phyloP scores from a whole-genome alignment of 2,888 invertebrate genomes.

The Andrena trimmerana region DNA sequence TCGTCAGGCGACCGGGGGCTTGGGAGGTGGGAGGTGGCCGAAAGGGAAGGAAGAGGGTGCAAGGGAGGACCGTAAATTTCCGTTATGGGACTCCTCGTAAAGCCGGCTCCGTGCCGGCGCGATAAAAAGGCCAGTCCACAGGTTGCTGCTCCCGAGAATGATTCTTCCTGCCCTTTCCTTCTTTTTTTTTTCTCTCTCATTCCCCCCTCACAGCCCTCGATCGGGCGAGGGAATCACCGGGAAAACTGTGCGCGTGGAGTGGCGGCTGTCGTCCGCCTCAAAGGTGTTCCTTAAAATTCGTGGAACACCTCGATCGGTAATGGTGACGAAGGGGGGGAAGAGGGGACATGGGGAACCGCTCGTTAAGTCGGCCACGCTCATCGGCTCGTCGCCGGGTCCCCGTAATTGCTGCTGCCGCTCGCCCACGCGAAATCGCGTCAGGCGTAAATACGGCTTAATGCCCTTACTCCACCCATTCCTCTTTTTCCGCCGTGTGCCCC shows the following conservation, averaged over 20 bases:
- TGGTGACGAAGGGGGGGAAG: constrained; percentile 37
- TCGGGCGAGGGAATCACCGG: constrained; percentile 56
- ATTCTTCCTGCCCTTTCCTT: constrained; percentile 31
- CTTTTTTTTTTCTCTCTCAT: constrained; percentile 14
- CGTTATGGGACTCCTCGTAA: constrained; percentile 77
- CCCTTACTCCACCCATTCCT: constrained; percentile 44
- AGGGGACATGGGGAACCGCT: constrained; percentile 48
- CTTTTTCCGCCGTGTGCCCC: constrained; percentile 24
- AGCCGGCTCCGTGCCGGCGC: constrained; percentile 73
- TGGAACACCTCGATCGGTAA: constrained; percentile 70
- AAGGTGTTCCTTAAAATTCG: constrained; percentile 75
- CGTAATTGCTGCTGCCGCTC: constrained; percentile 75
- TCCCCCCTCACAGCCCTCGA: constrained; percentile 13
- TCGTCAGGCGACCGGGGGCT: not conserved
- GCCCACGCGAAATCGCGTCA: constrained; percentile 75
- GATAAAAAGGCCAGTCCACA: constrained; percentile 74
- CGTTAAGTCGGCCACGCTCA: constrained; percentile 72
- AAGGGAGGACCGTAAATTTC: constrained; percentile 73
- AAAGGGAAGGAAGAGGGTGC: constrained; percentile 52
- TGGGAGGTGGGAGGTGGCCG: constrained; percentile 31
- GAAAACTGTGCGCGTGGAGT: constrained; percentile 65
- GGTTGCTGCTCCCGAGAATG: constrained; percentile 75
- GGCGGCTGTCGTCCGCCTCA: constrained; percentile 69
- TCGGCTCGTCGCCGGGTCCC: constrained; percentile 64
- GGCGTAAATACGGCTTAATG: constrained; percentile 76